These are phyloP conservation scores for Dendroctonus valens DNA, from an alignment of 1,140 invertebrate species.

Conservation along the genomic window DNA sequence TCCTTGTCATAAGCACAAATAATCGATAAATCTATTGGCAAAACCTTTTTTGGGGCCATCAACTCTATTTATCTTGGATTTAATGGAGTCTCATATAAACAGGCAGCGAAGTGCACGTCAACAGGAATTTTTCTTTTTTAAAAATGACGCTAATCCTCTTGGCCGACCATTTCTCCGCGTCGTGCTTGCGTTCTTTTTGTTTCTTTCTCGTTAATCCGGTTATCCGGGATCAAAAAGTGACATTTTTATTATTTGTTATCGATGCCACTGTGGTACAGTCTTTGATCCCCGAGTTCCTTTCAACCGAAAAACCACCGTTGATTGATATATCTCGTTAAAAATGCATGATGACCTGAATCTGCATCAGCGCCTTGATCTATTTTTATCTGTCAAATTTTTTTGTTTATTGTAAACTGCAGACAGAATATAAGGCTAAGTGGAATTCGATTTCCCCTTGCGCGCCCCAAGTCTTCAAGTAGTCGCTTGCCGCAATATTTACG, in stretches of 20 bases:
- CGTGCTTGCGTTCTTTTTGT: constrained; percentile 5
- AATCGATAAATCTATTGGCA: not conserved
- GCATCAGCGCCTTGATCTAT: too few species aligned
- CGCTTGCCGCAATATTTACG: too few species aligned
- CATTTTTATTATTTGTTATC: constrained; percentile 16
- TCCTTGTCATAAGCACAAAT: too few species aligned
- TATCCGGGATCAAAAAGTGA: constrained; percentile 14
- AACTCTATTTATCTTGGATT: constrained; percentile 15
- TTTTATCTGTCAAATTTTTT: too few species aligned
- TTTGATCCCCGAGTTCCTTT: too few species aligned
- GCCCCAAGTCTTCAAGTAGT: too few species aligned
- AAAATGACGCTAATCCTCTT: constrained; percentile 13
- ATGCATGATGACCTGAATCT: too few species aligned
- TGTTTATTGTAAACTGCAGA: too few species aligned
- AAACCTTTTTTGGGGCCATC: constrained; percentile 14
- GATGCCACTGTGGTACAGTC: not conserved
- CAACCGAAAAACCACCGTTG: too few species aligned
- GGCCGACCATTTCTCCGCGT: constrained; percentile 11
- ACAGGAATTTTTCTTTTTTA: constrained; percentile 13
- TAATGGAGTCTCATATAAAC: constrained; percentile 16
- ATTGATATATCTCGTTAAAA: too few species aligned
- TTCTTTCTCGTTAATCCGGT: constrained; percentile 4
- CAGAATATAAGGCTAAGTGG: too few species aligned
- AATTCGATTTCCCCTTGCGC: too few species aligned
- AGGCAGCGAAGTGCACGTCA: constrained; percentile 13